These are phyloP conservation scores for Ibidorhyncha struthersii DNA, from an alignment of 2,113 vertebrate species.

Conservation along the genomic window DNA sequence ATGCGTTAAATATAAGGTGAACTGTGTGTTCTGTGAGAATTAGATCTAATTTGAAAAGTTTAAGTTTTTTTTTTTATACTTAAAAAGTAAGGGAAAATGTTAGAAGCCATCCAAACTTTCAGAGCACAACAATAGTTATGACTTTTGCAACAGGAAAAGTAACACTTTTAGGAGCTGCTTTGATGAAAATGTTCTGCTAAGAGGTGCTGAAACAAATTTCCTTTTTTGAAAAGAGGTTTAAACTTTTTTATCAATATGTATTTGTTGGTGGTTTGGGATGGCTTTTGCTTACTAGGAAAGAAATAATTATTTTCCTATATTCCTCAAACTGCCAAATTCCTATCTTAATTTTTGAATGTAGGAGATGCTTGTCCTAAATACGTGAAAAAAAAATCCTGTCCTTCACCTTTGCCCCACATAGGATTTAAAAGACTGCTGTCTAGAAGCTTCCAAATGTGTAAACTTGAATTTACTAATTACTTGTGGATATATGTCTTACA, in stretches of 20 bases:
- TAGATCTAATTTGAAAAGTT: neutral
- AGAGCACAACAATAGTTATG: neutral
- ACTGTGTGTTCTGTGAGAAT: neutral
- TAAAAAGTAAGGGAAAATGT: neutral
- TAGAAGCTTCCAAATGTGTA: neutral
- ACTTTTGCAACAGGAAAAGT: neutral
- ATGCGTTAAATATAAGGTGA: neutral
- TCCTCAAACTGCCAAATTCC: neutral
- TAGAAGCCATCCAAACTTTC: neutral
- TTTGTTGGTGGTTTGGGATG: neutral
- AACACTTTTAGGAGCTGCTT: neutral
- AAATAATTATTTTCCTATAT: neutral
- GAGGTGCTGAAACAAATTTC: neutral
- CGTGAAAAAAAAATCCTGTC: neutral
- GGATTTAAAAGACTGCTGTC: neutral
- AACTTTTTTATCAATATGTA: accelerated
- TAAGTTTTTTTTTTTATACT: neutral
- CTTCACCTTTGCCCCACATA: accelerated
- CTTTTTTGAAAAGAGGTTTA: neutral
- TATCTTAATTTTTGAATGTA: neutral
- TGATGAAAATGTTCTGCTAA: neutral
- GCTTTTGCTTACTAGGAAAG: neutral
- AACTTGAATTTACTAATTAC: neutral
- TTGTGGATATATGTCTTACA: neutral
- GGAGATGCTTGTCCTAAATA: neutral